Evolutionary conservation across 2,797 vertebrate genomes (phyloP).

Genomic region (Urocyon cinereoargenteus): DNA sequence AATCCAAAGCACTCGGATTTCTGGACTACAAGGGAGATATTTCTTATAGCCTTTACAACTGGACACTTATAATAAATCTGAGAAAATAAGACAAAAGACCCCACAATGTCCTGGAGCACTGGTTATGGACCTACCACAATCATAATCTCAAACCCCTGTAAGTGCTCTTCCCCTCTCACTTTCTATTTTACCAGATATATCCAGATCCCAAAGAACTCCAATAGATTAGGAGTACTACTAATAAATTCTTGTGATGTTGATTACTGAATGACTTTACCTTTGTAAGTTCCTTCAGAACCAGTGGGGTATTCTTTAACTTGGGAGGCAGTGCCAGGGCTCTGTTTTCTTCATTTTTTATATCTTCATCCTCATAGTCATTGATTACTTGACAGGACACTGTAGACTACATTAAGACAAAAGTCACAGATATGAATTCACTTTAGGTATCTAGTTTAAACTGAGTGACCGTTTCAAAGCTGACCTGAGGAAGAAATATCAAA

Average conservation of each 20-base stretch:
- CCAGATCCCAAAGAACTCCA: neutral
- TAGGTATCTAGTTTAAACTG: constrained; percentile 25
- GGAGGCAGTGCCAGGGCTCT: constrained; percentile 91
- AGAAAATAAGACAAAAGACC: neutral
- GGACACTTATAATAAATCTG: constrained; percentile 93
- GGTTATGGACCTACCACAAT: neutral
- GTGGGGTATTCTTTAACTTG: constrained; percentile 85
- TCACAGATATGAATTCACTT: neutral
- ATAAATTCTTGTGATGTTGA: neutral
- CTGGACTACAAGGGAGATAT: constrained; percentile 93
- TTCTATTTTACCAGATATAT: neutral
- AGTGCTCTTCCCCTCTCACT: neutral
- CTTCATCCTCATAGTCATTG: constrained; percentile 87
- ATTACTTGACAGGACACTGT: neutral
- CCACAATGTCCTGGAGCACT: neutral
- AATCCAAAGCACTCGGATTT: constrained; percentile 92
- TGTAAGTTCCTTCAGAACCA: constrained; percentile 62
- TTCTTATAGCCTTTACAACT: constrained; percentile 93
- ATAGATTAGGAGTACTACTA: neutral
- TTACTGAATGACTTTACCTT: constrained; percentile 66
- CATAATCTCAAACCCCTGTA: neutral
- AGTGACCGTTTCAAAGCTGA: constrained; percentile 5
- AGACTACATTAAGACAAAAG: constrained; percentile 52
- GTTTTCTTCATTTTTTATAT: constrained; percentile 94
- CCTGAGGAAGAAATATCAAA: neutral